phyloP scores from a whole-genome alignment of 2,888 invertebrate species.

The Melanotus villosus region DNA sequence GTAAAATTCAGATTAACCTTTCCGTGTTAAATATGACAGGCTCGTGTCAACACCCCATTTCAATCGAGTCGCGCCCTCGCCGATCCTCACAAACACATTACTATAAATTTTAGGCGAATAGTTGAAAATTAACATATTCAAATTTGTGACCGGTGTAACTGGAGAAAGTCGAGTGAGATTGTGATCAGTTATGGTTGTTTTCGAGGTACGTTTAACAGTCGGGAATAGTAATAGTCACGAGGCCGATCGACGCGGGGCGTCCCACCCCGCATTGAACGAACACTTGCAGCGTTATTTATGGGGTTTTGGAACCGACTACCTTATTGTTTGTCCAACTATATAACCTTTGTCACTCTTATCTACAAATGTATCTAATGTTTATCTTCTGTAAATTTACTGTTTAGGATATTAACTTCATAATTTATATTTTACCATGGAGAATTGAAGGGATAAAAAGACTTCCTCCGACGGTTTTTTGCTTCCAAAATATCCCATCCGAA shows the following conservation, averaged over 20 bases:
- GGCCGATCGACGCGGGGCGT: slow-evolving; percentile 58
- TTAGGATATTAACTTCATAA: slow-evolving; percentile 65
- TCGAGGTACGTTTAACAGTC: slow-evolving; percentile 57
- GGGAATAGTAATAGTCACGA: slow-evolving; percentile 57
- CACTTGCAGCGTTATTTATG: slow-evolving; percentile 67
- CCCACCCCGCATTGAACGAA: slow-evolving; percentile 58
- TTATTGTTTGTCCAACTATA: slow-evolving; percentile 68
- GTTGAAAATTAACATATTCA: slow-evolving; percentile 64
- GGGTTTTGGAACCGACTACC: slow-evolving; percentile 65
- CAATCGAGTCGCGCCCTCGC: slow-evolving; percentile 60
- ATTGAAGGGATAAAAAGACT: slow-evolving; percentile 24
- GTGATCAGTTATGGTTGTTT: slow-evolving; percentile 64
- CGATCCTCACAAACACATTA: slow-evolving; percentile 62
- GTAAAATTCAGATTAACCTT: slow-evolving; percentile 55
- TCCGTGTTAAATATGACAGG: slow-evolving; percentile 60
- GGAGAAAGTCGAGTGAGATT: slow-evolving; percentile 62
- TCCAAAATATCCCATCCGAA: too few species aligned
- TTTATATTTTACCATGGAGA: slow-evolving; percentile 28
- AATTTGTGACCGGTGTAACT: slow-evolving; percentile 58
- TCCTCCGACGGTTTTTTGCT: slow-evolving; percentile 13
- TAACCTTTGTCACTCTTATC: slow-evolving; percentile 68
- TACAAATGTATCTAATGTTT: slow-evolving; percentile 67
- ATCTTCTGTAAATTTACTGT: slow-evolving; percentile 68
- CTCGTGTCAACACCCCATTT: slow-evolving; percentile 68
- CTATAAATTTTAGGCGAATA: slow-evolving; percentile 62